Evolutionary conservation across 2,888 invertebrate genomes (phyloP), one percentile per base, ranked within the genome.

Genomic region (Trichogramma dendrolimi): DNA sequence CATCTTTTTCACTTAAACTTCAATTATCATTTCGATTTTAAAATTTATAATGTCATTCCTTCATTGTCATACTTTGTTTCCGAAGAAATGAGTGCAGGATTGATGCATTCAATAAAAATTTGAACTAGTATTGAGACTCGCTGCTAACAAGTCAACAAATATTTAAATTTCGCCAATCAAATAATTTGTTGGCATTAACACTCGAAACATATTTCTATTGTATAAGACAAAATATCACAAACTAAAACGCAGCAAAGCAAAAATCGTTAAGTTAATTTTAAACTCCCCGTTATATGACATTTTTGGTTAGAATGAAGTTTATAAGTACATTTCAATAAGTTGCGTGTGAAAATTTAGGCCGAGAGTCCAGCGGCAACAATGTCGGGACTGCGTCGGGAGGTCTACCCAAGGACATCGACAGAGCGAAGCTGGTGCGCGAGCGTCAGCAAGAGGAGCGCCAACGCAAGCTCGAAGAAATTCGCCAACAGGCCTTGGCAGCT

Each of bases 391-490:
- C 27, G n/a, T 46, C n/a, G n/a, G 8, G 8, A 2, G n/a, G n/a
- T 46, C n/a, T 46, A 46, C 46, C 8, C 62, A 78, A 79, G 71
- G 79, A 78, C 56, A 68, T 78, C 70, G 79, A 79, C 71, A 73
- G 79, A 68, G 79, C 73, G 67, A 77, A 73, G 78, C 81, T 87
- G 78, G 86, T 93, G 72, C 89, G 92, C 72, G 94, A 94, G 76
- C 85, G 90, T 72, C 93, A 94, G 80, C 91, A 93, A 83, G 91
- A 91, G 76, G 94, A 94, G 80, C 87, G 94, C 74, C 88, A 92
- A 76, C 88, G 88, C 77, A 91, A 92, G 81, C 84, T 94, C 76
- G 93, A 94, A 79, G 94, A 94, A 82, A 84, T 95, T 73, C 89
- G 91, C 75, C 89, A 90, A 77, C 93, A 94, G 81, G 93, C 93